Base-by-base conservation (phyloP, 2,888 invertebrate genomes). In the Eupelmus urozonus region DNA sequence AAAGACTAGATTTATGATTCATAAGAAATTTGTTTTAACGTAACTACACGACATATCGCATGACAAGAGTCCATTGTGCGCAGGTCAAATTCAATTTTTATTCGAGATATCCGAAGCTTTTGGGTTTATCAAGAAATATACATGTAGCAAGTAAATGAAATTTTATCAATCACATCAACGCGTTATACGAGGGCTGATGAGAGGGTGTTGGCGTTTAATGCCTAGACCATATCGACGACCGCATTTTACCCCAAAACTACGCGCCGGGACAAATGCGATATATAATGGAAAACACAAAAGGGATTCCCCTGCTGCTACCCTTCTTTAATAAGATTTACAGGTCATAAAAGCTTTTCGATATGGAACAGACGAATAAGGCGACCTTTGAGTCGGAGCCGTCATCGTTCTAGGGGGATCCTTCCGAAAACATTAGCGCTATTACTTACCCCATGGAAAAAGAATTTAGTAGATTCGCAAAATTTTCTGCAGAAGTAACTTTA, bases 221-320 rank as follows among this genome's bases (percentile, higher is more conserved):
- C 51, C 16, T 51, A 18, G 11, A 11, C 60, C n/a, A 45, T 29
- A 18, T 62, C 16, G 18, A 13, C 53, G 25, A 25, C 20, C 49
- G 34, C 45, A 45, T 45, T 45, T 45, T 45, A 16, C 16, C 16
- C 2, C 13, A 16, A 16, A 13, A 7, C 16, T 7, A 45, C 45
- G 9, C 13, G 9, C 13, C 34, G 9, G 49, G 11, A 18, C 45
- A 34, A 59, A 57, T 27, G 53, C 27, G 69, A 27, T 5, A 18
- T 66, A 34, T 75, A 70, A 65, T 59, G 70, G 70, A 71, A 76
- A 75, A 51, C 49, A 63, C 63, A 70, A 65, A 76, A 70, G 65
- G 59, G 66, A 77, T 71, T 65, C 60, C n/a, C 65, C 65, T 27
- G 18, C n/a, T 27, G 40, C 40, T 20, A 9, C n/a, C 27, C 45